These are phyloP conservation scores for Drosophila melanocephala DNA, from an alignment of 2,888 invertebrate species.

Conservation along the genomic window DNA sequence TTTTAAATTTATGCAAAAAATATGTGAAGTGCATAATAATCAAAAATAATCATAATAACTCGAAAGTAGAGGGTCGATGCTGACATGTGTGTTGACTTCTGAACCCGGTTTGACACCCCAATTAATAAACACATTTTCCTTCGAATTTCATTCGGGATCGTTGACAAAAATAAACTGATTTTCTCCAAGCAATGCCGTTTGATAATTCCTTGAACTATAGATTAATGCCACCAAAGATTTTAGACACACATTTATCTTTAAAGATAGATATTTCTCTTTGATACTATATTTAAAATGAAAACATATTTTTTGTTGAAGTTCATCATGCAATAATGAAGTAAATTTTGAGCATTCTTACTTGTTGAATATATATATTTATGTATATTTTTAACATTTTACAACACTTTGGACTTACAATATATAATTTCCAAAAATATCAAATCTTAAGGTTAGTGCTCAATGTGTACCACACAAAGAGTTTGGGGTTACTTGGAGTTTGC, in stretches of 20 bases:
- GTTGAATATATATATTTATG: neutral
- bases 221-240: neutral
- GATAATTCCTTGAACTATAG: neutral
- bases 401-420: slow-evolving; percentile 64
- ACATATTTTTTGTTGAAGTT: neutral
- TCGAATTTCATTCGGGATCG: neutral
- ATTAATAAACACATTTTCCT: neutral
- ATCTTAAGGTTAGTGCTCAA: slow-evolving; percentile 66
- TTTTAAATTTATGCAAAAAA: neutral
- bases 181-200: neutral
- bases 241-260: neutral
- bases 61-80: neutral
- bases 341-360: neutral
- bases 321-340: neutral
- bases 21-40: neutral
- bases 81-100: neutral
- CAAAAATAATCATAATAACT: neutral
- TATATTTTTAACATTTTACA: slow-evolving; percentile 66
- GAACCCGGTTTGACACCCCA: neutral
- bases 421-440: slow-evolving; percentile 58
- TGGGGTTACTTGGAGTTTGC: slow-evolving; percentile 40
- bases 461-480: slow-evolving; percentile 37
- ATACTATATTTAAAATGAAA: neutral
- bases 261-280: neutral
- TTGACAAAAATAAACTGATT: neutral